Conservation (phyloP, 2,113 vertebrate genomes). For the Xiphorhynchus elegans region DNA sequence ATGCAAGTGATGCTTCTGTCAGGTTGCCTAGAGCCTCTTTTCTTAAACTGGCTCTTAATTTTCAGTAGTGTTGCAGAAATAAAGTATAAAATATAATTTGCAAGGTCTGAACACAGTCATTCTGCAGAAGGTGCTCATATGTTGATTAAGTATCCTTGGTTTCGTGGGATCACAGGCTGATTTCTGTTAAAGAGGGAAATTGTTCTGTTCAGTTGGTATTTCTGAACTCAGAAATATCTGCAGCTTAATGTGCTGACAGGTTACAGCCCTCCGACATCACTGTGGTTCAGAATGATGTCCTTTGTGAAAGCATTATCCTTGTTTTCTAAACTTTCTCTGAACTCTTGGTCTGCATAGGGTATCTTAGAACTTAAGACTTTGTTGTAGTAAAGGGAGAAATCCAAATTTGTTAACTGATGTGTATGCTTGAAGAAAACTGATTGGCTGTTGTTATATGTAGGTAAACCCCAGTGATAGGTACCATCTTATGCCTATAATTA, state of each 20-base stretch:
- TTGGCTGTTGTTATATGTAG: constrained; percentile 85
- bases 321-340: constrained; percentile 7
- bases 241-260: not conserved
- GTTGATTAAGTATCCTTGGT: not conserved
- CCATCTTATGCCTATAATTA: constrained; percentile 96
- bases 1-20: constrained; percentile 33
- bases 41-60: constrained; percentile 38
- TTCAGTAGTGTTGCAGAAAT: constrained; percentile 28
- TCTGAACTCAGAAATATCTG: not conserved
- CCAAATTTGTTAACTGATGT: constrained; percentile 74
- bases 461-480: constrained; percentile 90
- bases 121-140: not conserved
- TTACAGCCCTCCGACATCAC: not conserved
- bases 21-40: constrained; percentile 30
- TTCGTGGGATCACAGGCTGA: not conserved
- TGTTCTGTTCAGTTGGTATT: not conserved
- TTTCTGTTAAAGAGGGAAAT: not conserved
- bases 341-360: not conserved
- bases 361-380: constrained; percentile 7
- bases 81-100: not conserved
- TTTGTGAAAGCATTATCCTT: not conserved
- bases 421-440: constrained; percentile 83
- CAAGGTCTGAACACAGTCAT: not conserved
- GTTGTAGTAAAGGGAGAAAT: constrained; percentile 74
- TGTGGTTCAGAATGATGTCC: not conserved